Conservation (phyloP, 2,113 vertebrate species). For the Corythoichthys intestinalis region DNA sequence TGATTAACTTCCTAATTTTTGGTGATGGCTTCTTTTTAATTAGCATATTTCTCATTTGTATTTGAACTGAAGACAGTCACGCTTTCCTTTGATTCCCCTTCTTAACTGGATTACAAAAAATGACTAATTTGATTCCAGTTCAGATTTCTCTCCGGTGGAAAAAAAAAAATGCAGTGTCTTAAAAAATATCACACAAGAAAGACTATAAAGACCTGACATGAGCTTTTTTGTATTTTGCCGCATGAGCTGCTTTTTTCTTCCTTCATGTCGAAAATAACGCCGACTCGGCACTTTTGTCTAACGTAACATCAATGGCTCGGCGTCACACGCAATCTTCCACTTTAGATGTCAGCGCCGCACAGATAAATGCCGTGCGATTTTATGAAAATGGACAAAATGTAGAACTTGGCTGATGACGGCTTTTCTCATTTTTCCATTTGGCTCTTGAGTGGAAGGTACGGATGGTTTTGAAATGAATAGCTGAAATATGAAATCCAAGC, state of each 20-base stretch:
- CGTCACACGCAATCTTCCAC: too few relatives aligned
- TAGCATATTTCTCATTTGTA: not conserved
- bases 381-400: not conserved
- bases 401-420: too few relatives aligned
- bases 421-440: not conserved
- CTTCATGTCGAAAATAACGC: not conserved
- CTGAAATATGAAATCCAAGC: not conserved
- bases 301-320: not conserved
- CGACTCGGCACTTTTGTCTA: not conserved
- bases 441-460: not conserved
- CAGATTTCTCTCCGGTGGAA: too few relatives aligned
- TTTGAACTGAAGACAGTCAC: not conserved
- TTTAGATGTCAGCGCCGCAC: not conserved
- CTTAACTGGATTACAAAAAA: not conserved
- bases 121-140: not conserved
- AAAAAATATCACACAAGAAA: too few relatives aligned
- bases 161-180: too few relatives aligned
- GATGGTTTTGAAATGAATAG: not conserved
- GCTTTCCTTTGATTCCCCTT: not conserved
- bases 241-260: too few relatives aligned
- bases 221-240: too few relatives aligned
- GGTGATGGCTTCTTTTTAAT: not conserved
- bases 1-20: too few relatives aligned
- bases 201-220: too few relatives aligned
- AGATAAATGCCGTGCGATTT: too few relatives aligned